Conservation (phyloP, 2,113 vertebrate species). For the Menura novaehollandiae region DNA sequence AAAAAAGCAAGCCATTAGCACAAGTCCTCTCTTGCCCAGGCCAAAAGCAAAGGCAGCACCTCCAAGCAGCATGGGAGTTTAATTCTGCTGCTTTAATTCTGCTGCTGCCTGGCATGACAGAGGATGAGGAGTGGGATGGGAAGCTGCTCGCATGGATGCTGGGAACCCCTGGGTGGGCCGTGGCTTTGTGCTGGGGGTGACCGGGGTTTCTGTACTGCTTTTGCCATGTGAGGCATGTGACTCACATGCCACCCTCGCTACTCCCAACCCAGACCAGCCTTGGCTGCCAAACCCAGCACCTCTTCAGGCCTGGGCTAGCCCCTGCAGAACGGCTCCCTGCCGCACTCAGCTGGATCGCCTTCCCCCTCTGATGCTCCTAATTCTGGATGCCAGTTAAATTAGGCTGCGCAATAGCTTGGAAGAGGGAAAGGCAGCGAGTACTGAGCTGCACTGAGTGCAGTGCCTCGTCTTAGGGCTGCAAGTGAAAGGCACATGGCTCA, state of each 20-base stretch:
- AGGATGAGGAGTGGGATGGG: background rate
- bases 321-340: background rate
- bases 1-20: background rate
- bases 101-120: accelerated
- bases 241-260: accelerated
- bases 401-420: background rate
- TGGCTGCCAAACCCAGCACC: background rate
- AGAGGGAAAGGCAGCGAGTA: background rate
- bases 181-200: background rate
- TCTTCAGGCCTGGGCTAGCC: background rate
- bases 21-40: slow-evolving; percentile 4
- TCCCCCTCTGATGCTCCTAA: background rate
- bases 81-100: background rate
- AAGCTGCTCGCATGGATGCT: background rate
- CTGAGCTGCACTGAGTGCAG: background rate
- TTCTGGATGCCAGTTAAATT: background rate
- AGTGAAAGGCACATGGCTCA: background rate
- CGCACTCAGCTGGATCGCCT: background rate
- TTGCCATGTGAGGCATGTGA: background rate
- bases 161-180: background rate
- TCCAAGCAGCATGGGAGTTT: background rate
- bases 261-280: background rate
- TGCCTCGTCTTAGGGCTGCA: background rate
- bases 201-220: background rate
- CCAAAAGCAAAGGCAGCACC: background rate